phyloP scores from a whole-genome alignment of 2,113 vertebrate species.

The Laticauda laticaudata region DNA sequence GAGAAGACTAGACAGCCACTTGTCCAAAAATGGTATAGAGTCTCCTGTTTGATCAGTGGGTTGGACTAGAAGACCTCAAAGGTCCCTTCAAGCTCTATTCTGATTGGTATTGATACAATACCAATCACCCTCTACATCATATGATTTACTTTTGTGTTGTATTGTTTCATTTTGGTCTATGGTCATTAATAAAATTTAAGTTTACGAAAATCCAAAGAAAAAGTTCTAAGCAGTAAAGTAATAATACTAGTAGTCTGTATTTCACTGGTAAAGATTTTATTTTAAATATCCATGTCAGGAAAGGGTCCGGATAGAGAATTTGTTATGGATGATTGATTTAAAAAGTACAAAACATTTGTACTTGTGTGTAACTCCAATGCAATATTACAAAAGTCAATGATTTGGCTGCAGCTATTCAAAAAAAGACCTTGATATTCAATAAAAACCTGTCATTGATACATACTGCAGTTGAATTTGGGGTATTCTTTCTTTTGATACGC shows the following conservation, averaged over 20 bases:
- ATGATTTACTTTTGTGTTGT: neutral
- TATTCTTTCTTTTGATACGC: neutral
- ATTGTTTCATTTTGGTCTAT: neutral
- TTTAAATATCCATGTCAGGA: neutral
- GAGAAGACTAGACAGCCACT: neutral
- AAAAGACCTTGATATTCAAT: neutral
- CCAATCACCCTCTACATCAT: neutral
- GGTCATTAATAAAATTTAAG: neutral
- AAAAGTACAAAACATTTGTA: neutral
- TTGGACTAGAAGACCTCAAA: neutral
- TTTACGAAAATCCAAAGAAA: neutral
- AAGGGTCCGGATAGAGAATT: neutral
- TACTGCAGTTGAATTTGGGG: neutral
- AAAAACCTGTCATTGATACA: neutral
- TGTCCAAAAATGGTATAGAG: neutral
- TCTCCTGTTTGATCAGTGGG: neutral
- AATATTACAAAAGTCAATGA: neutral
- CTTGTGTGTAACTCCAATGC: neutral
- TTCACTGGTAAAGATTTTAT: neutral
- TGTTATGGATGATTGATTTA: slow-evolving; percentile 8
- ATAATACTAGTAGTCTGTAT: neutral
- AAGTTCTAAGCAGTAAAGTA: neutral
- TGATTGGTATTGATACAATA: too few species aligned
- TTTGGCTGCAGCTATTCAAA: neutral
- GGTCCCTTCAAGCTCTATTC: neutral